Percentiles rank a stretch among this genome's conserved stretches.
Conservation (phyloP, 2,113 vertebrate genomes). For the Sialia sialis region DNA sequence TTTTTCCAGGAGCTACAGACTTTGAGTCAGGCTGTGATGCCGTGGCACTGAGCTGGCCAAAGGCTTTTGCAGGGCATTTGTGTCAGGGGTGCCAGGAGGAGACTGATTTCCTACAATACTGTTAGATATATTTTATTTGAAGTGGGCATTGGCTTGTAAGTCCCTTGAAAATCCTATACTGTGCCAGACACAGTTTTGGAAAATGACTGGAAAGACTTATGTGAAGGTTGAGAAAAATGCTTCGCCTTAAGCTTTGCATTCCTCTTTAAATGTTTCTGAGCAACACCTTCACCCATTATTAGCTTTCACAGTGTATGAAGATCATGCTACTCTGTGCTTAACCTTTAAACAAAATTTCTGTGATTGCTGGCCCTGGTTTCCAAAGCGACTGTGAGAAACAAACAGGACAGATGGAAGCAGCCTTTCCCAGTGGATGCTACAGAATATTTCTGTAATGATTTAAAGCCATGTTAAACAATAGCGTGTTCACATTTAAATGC, state of each 20-base stretch:
- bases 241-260: not conserved
- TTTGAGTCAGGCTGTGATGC: not conserved
- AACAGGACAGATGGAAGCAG: slow-evolving; percentile 22
- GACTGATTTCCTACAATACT: not conserved
- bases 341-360: slow-evolving; percentile 8
- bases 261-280: not conserved
- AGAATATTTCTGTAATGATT: slow-evolving; percentile 28
- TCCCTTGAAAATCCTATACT: not conserved
- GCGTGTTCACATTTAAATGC: not conserved
- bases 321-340: not conserved
- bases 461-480: slow-evolving; percentile 35
- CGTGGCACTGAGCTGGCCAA: not conserved
- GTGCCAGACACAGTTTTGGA: not conserved
- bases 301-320: not conserved
- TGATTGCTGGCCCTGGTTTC: not conserved
- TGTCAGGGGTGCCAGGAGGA: not conserved
- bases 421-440: not conserved
- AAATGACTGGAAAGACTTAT: not conserved
- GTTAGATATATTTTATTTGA: not conserved
- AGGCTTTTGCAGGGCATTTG: not conserved
- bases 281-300: not conserved
- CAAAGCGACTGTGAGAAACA: not conserved
- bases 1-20: not conserved
- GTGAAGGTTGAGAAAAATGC: not conserved
- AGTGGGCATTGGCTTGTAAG: not conserved